Percentiles rank a stretch among this genome's conserved stretches.
Conservation (phyloP, 2,888 invertebrate species). For the Neoascia interrupta region DNA sequence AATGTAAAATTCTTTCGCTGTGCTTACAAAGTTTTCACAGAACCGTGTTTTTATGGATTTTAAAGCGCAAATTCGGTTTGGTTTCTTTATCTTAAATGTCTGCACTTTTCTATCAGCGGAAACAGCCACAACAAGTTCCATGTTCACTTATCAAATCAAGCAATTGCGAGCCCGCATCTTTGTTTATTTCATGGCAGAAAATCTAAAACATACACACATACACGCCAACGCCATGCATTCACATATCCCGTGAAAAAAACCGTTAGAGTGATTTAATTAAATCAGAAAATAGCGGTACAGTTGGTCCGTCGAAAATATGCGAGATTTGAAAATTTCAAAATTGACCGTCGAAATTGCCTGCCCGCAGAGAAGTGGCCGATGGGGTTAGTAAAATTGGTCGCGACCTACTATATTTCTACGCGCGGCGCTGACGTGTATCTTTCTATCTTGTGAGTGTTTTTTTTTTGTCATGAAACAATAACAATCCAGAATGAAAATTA, state of each 20-base stretch:
- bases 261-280: constrained; percentile 58
- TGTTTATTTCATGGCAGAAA: constrained; percentile 1
- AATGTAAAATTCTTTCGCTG: too few species aligned
- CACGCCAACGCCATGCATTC: background rate
- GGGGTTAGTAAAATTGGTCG: too few species aligned
- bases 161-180: constrained; percentile 53
- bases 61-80: constrained; percentile 7
- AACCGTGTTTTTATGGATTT: too few species aligned
- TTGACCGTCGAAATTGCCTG: constrained; percentile 17
- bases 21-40: too few species aligned
- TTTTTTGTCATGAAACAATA: constrained; percentile 55
- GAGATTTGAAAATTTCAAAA: constrained; percentile 7
- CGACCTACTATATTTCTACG: too few species aligned
- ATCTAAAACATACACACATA: too few species aligned
- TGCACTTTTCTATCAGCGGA: constrained; percentile 50
- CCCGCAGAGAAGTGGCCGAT: background rate
- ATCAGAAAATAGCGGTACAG: constrained; percentile 24
- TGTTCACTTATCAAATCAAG: constrained; percentile 48
- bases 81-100: constrained; percentile 8
- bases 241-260: constrained; percentile 24
- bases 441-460: too few species aligned
- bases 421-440: constrained; percentile 8
- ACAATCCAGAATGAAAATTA: constrained; percentile 54
- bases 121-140: constrained; percentile 47
- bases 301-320: constrained; percentile 11